A percentile compares a stretch with the other conserved stretches of the same genome.
Conservation (phyloP, 1,140 invertebrate genomes). For the Nilaparvata lugens region DNA sequence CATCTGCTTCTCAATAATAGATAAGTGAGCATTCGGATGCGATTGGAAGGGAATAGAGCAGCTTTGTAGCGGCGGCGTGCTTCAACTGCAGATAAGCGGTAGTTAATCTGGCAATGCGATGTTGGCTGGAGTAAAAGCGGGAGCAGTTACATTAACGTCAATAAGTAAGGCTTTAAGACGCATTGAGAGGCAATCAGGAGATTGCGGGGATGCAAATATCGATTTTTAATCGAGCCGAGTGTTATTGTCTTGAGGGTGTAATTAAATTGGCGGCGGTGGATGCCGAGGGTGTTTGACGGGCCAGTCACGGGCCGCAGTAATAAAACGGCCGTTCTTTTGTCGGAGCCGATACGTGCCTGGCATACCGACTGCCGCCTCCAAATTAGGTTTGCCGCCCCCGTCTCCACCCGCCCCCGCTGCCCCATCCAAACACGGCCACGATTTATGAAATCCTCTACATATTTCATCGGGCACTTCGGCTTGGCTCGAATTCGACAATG, state of each 20-base stretch:
- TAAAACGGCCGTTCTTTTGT: slow-evolving; percentile 2
- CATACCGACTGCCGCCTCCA: background rate
- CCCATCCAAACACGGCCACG: background rate
- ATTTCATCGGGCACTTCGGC: background rate
- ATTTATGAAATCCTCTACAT: slow-evolving; percentile 3
- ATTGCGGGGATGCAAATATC: background rate
- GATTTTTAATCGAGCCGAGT: background rate
- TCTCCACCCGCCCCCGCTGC: background rate
- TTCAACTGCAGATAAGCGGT: too few relatives aligned
- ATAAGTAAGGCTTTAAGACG: too few relatives aligned
- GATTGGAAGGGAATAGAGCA: too few relatives aligned
- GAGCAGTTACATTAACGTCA: too few relatives aligned
- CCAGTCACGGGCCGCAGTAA: background rate
- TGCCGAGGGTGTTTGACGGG: background rate
- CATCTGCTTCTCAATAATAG: too few relatives aligned
- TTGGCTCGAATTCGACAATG: background rate
- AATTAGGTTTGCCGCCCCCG: background rate
- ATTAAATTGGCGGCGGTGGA: background rate
- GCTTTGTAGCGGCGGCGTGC: too few relatives aligned
- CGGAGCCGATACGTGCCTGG: background rate
- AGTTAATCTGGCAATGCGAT: too few relatives aligned
- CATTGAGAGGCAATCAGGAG: too few relatives aligned
- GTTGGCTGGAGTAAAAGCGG: too few relatives aligned
- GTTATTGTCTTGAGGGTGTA: slow-evolving; percentile 2
- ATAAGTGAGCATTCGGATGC: too few relatives aligned